phyloP scores from a whole-genome alignment of 2,888 invertebrate genomes.

The Protonemura montana region DNA sequence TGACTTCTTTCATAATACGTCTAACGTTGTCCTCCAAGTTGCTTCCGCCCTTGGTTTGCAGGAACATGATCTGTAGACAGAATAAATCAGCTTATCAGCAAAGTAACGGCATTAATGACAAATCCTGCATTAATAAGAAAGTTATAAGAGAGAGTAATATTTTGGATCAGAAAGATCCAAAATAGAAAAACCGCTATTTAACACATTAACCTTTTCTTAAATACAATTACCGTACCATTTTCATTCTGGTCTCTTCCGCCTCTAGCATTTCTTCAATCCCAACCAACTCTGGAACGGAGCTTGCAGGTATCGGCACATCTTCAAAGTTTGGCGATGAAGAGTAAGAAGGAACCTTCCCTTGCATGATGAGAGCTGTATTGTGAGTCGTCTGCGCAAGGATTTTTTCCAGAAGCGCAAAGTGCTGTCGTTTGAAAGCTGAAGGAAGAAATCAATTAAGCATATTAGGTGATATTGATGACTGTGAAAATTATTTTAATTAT shows the following conservation, averaged over 20 bases:
- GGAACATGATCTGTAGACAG: background rate
- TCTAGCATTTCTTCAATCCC: background rate
- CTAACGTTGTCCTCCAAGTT: background rate
- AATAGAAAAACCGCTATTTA: background rate
- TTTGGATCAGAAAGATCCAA: background rate
- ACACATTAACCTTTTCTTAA: background rate
- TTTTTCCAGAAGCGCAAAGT: background rate
- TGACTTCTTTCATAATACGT: background rate
- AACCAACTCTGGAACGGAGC: constrained; percentile 7
- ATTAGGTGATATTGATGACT: constrained; percentile 7
- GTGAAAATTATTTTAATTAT: background rate
- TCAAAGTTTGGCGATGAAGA: background rate
- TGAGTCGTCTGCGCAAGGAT: background rate
- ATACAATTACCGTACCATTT: constrained; percentile 5
- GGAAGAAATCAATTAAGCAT: background rate
- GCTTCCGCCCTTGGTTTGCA: background rate
- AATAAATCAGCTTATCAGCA: background rate
- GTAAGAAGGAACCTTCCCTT: background rate
- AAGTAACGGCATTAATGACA: background rate
- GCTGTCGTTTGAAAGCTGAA: background rate
- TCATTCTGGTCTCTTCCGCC: background rate
- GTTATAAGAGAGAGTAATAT: background rate
- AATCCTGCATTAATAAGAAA: background rate
- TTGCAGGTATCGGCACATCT: constrained; percentile 7
- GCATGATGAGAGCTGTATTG: background rate